phyloP scores from a whole-genome alignment of 2,113 vertebrate species.

The Spea multiplicata region DNA sequence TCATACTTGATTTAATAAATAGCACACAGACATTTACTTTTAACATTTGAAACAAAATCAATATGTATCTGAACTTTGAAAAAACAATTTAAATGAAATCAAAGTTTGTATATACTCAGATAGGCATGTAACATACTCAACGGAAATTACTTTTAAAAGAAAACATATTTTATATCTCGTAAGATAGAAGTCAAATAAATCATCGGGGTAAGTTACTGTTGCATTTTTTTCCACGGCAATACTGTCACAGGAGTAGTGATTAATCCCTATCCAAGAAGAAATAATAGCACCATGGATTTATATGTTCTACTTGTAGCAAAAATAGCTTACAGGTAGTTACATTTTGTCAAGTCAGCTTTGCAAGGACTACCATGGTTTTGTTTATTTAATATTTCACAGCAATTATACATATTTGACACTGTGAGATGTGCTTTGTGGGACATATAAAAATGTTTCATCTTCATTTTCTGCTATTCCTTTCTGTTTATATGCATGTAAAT shows the following conservation, averaged over 20 bases:
- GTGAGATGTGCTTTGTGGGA: neutral
- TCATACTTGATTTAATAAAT: neutral
- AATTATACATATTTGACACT: neutral
- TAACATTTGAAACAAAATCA: neutral
- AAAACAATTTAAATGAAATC: constrained; percentile 8
- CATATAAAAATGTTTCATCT: too few species aligned
- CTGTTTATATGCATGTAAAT: too few species aligned
- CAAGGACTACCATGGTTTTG: constrained; percentile 15
- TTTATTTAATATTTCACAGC: constrained; percentile 3
- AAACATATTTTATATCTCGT: constrained; percentile 24
- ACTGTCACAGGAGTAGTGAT: constrained; percentile 40
- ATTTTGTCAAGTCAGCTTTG: constrained; percentile 41
- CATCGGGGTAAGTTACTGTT: constrained; percentile 35
- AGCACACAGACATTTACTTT: neutral
- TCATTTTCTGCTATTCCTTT: too few species aligned
- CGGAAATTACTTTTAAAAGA: constrained; percentile 18
- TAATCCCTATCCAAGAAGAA: constrained; percentile 32
- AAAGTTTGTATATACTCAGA: constrained; percentile 10
- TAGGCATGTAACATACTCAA: constrained; percentile 12
- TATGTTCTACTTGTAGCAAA: constrained; percentile 37
- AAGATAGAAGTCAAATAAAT: constrained; percentile 40
- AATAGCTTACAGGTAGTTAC: constrained; percentile 38
- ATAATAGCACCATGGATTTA: constrained; percentile 30
- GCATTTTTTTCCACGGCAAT: constrained; percentile 42
- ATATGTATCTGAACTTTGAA: neutral